Conservation (phyloP, 2,888 invertebrate species). For the Plebejus argus region DNA sequence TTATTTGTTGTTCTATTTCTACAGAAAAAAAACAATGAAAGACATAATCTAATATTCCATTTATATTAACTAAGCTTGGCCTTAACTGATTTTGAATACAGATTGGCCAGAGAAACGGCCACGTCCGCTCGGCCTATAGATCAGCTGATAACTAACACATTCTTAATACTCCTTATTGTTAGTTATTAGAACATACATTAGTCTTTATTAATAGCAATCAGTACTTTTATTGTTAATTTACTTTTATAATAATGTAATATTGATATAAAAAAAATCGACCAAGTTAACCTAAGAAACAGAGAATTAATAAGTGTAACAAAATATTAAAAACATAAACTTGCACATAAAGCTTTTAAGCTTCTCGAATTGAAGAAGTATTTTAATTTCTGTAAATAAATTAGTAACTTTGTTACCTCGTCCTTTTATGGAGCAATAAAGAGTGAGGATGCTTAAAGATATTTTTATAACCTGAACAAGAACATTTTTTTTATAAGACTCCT, state of each 20-base stretch:
- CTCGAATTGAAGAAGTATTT: not conserved
- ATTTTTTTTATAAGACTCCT: not conserved
- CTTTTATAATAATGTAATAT: no score
- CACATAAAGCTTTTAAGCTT: not conserved
- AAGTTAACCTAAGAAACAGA: no score
- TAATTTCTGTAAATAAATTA: not conserved
- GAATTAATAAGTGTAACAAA: not conserved
- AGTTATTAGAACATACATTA: not conserved
- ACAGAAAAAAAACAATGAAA: not conserved
- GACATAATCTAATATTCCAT: not conserved
- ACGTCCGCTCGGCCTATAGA: slow-evolving; percentile 46
- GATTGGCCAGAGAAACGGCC: slow-evolving; percentile 46
- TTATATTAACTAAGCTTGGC: slow-evolving; percentile 35
- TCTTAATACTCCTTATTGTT: slow-evolving; percentile 13
- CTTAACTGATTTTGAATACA: slow-evolving; percentile 46
- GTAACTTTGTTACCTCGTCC: not conserved
- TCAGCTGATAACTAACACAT: slow-evolving; percentile 44
- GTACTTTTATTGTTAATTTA: no score
- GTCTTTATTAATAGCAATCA: not conserved
- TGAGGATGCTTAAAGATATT: not conserved
- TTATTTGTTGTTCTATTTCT: no score
- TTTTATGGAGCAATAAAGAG: not conserved
- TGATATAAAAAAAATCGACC: no score
- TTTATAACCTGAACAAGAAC: not conserved
- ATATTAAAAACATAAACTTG: not conserved